Conservation (phyloP, 2,888 invertebrate species). For the Conistra vaccinii region DNA sequence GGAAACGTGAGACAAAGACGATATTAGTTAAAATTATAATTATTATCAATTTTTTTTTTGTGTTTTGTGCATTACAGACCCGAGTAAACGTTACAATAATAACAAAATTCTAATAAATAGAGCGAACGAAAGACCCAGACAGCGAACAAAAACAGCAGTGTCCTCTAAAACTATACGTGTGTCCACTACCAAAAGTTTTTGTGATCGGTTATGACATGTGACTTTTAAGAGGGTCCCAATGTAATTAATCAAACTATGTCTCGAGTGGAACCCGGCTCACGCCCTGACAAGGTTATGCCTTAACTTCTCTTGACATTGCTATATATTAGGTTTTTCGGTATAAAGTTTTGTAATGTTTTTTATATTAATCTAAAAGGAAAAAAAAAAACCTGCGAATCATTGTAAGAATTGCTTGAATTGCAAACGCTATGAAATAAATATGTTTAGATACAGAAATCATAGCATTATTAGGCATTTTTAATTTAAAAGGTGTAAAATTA, state of each 20-base stretch:
- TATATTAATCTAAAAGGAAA: not conserved
- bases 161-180: constrained; percentile 55
- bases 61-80: not conserved
- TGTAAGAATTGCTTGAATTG: too few relatives aligned
- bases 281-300: constrained; percentile 71
- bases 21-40: too few relatives aligned
- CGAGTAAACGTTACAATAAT: not conserved
- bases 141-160: constrained; percentile 38
- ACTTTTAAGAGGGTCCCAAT: constrained; percentile 81
- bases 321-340: constrained; percentile 56
- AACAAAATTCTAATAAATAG: not conserved
- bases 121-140: constrained; percentile 32
- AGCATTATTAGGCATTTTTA: not conserved
- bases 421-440: too few relatives aligned
- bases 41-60: not conserved
- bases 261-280: constrained; percentile 72
- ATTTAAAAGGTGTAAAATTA: not conserved
- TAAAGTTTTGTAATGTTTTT: constrained; percentile 39
- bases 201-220: constrained; percentile 80
- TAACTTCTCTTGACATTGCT: constrained; percentile 70
- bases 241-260: constrained; percentile 83
- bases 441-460: not conserved
- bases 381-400: not conserved
- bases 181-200: constrained; percentile 75
- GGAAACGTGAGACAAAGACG: too few relatives aligned